Percentiles rank a stretch among this genome's conserved stretches.
Conservation (phyloP, 1,140 invertebrate genomes). For the Holcopasites calliopsidis region DNA sequence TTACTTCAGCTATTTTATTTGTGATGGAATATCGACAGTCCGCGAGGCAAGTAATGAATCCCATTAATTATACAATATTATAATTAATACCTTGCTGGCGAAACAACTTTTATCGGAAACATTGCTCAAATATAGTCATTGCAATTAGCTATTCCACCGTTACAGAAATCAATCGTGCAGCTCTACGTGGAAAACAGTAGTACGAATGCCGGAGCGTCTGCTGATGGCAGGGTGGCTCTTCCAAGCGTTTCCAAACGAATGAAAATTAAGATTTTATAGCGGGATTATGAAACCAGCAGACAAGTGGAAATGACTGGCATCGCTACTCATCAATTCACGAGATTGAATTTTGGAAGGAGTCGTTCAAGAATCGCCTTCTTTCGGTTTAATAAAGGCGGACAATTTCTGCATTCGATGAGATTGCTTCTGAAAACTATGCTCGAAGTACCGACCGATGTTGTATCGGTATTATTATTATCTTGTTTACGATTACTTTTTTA, state of each 20-base stretch:
- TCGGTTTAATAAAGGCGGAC: not conserved
- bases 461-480: too few species aligned
- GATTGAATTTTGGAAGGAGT: too few species aligned
- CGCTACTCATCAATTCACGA: not conserved
- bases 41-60: too few species aligned
- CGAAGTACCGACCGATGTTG: not conserved
- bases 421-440: not conserved
- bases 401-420: not conserved
- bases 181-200: not conserved
- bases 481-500: too few species aligned
- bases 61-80: too few species aligned
- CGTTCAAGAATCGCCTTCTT: not conserved
- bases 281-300: constrained; percentile 24
- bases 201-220: constrained; percentile 15
- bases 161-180: not conserved
- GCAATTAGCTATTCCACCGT: not conserved
- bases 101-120: too few species aligned
- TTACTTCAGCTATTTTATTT: too few species aligned
- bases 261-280: constrained; percentile 22
- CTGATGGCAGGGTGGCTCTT: not conserved
- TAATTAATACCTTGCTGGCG: too few species aligned
- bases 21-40: too few species aligned
- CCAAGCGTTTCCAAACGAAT: constrained; percentile 6
- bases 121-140: too few species aligned
- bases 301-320: constrained; percentile 19